Conservation (phyloP, 2,797 vertebrate genomes). For the Todus mexicanus region DNA sequence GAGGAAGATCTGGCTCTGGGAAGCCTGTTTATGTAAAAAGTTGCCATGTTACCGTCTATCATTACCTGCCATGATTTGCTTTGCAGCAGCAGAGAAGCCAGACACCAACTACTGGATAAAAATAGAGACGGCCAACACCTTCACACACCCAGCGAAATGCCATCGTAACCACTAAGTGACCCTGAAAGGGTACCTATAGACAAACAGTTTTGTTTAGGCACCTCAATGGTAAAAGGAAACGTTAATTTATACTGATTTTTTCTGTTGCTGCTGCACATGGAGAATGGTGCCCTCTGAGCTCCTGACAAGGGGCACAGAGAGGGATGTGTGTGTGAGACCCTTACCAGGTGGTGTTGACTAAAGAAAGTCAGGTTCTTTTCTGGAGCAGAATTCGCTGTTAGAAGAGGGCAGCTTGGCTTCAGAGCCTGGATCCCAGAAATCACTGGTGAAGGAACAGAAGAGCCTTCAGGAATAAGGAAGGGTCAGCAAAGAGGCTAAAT, state of each 20-base stretch:
- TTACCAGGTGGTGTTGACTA: neutral
- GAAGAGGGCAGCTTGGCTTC: neutral
- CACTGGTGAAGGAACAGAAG: neutral
- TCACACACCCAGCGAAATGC: neutral
- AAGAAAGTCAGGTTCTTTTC: neutral
- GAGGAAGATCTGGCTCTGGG: slow-evolving; percentile 23
- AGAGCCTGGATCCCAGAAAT: neutral
- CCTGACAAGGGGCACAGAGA: neutral
- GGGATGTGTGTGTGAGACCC: neutral
- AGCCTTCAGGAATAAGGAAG: neutral
- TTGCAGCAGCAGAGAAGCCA: neutral
- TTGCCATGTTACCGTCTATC: slow-evolving; percentile 5
- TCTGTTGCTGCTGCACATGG: neutral
- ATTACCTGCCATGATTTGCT: slow-evolving; percentile 20
- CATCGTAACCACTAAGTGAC: neutral
- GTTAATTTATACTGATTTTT: neutral
- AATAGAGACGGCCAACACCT: neutral
- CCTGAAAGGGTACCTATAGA: neutral
- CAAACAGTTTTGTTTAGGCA: neutral
- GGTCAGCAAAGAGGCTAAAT: neutral
- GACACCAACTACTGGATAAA: neutral
- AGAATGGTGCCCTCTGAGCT: neutral
- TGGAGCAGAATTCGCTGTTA: neutral
- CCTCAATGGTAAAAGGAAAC: neutral
- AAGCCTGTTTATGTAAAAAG: neutral